Conservation (phyloP, 2,888 invertebrate species). For the Drosophila eohydei region DNA sequence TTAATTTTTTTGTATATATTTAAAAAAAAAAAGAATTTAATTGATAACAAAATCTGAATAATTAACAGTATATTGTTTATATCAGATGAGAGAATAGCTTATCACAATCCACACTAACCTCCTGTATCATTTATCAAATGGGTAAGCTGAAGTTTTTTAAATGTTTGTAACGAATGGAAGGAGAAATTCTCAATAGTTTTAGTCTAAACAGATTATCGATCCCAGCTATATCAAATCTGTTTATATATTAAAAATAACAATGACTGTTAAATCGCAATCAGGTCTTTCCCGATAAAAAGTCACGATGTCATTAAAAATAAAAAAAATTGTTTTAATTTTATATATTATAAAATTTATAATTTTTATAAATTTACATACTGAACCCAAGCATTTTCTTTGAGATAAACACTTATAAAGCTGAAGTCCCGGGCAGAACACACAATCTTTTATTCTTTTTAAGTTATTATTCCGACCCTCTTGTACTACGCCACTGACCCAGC, state of each 20-base stretch:
- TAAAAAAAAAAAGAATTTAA: background rate
- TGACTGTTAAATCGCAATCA: no score
- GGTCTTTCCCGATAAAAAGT: no score
- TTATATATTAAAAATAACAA: no score
- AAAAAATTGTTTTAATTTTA: no score
- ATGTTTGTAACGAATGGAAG: no score
- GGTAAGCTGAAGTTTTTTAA: background rate
- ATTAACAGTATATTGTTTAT: no score
- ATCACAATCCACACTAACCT: background rate
- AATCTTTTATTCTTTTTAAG: background rate
- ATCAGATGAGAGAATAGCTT: background rate
- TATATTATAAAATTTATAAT: background rate
- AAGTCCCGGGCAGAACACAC: no score
- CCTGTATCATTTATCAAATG: background rate
- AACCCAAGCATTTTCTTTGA: background rate
- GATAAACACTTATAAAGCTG: background rate
- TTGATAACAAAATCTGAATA: no score
- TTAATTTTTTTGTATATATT: no score
- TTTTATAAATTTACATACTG: background rate
- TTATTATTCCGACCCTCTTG: background rate
- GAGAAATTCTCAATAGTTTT: no score
- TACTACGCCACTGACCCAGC: constrained; percentile 37
- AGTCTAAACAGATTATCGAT: no score
- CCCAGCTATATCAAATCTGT: no score
- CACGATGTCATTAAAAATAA: background rate